These are phyloP conservation scores for Danionella dracula DNA, from an alignment of 2,797 vertebrate species.

Conservation along the genomic window DNA sequence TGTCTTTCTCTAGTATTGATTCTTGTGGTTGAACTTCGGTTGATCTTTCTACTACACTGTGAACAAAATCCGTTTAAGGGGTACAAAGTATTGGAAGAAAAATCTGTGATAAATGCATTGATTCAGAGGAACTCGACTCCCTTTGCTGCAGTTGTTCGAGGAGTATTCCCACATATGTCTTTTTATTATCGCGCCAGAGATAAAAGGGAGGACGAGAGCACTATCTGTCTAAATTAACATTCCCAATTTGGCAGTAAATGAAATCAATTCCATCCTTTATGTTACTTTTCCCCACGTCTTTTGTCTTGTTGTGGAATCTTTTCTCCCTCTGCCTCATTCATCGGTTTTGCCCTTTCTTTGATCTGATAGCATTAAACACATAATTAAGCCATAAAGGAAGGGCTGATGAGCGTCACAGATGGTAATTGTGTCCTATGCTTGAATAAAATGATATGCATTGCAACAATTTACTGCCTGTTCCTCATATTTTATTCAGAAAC, in stretches of 20 bases:
- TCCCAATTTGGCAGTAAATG: slow-evolving; percentile 93
- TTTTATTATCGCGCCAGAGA: slow-evolving; percentile 90
- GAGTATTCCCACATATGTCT: slow-evolving; percentile 91
- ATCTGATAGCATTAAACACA: slow-evolving; percentile 99
- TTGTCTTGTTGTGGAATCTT: slow-evolving; percentile 99
- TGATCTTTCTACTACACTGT: no score
- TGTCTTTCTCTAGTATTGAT: no score
- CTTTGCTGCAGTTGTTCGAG: slow-evolving; percentile 94
- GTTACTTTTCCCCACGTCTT: slow-evolving; percentile 97
- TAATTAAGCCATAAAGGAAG: slow-evolving; percentile 99
- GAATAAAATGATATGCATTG: slow-evolving; percentile 99
- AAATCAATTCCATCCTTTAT: slow-evolving; percentile 98
- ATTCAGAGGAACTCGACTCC: slow-evolving; percentile 95
- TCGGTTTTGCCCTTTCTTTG: slow-evolving; percentile 99
- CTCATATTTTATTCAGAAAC: slow-evolving; percentile 99
- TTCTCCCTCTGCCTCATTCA: slow-evolving; percentile 99
- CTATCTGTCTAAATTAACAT: slow-evolving; percentile 99
- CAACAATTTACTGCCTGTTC: slow-evolving; percentile 99
- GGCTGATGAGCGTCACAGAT: slow-evolving; percentile 99
- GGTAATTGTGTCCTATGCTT: slow-evolving; percentile 99
- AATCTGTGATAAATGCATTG: slow-evolving; percentile 65
- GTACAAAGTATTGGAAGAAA: no score
- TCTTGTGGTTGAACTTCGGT: no score
- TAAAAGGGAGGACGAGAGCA: slow-evolving; percentile 81
- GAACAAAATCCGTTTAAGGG: no score